A percentile compares a stretch with the other conserved stretches of the same genome.
These are phyloP conservation scores for Notocelia uddmanniana DNA, from an alignment of 2,888 invertebrate species.

Conservation along the genomic window DNA sequence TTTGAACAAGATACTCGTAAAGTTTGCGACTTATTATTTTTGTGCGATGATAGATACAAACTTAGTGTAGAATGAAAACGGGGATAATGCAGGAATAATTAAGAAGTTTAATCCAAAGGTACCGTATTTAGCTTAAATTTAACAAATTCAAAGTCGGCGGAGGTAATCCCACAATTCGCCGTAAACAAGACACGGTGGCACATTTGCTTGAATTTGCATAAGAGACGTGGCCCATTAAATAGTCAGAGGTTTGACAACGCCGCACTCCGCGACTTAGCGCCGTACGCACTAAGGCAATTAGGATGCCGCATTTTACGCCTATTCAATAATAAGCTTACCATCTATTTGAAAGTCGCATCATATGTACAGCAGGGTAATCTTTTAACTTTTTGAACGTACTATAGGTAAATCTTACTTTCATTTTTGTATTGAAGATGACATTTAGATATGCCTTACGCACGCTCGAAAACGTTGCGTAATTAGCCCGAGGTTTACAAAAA, in stretches of 20 bases:
- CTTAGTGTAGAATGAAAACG: no score
- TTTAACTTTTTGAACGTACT: no score
- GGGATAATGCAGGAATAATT: conserved; percentile 30
- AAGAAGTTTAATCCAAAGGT: conserved; percentile 34
- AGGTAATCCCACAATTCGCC: conserved; percentile 46
- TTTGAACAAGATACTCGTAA: no score
- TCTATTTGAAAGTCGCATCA: neutral
- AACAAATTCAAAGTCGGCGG: conserved; percentile 44
- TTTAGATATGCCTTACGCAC: no score
- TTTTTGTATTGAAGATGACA: no score
- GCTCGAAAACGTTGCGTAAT: no score
- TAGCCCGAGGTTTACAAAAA: no score
- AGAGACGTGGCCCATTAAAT: conserved; percentile 46
- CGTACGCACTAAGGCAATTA: conserved; percentile 30
- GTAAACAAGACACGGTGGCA: conserved; percentile 48
- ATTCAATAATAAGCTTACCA: neutral
- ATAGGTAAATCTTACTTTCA: no score
- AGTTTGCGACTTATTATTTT: no score
- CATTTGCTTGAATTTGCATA: conserved; percentile 49
- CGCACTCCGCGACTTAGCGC: conserved; percentile 22
- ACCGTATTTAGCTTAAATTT: conserved; percentile 42
- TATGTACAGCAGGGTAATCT: no score
- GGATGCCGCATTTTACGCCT: neutral
- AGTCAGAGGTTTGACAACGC: conserved; percentile 31
- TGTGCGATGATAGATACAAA: no score